Evolutionary conservation across 1,140 invertebrate genomes (phyloP).

Genomic region (Paramacrobiotus metropolitanus): DNA sequence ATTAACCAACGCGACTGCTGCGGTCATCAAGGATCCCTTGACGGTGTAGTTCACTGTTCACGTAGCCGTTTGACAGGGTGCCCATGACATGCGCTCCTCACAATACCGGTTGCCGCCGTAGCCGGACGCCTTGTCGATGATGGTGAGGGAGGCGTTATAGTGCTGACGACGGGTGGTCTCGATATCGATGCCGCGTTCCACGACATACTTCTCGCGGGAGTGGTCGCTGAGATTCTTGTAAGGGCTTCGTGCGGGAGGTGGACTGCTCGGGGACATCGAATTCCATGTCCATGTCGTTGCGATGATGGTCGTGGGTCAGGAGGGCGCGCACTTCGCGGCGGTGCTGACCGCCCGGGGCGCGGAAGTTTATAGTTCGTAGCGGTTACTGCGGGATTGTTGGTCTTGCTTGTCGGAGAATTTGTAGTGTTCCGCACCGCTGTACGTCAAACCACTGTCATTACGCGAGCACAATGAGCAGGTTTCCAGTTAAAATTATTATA

Average conservation of each 20-base stretch:
- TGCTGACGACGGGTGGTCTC: neutral
- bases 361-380: neutral
- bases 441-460: neutral
- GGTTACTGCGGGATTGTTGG: neutral
- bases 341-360: neutral
- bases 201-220: neutral
- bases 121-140: neutral
- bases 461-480: no score
- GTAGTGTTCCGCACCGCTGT: neutral
- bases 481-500: no score
- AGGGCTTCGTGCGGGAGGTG: neutral
- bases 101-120: no score
- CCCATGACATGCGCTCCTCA: no score
- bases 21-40: neutral
- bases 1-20: neutral
- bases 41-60: neutral
- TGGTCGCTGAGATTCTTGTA: neutral
- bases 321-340: neutral
- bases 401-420: neutral
- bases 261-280: neutral
- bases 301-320: neutral
- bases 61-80: no score
- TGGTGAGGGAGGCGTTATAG: slow-evolving; percentile 2
- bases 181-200: neutral
- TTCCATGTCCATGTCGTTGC: neutral